These are phyloP conservation scores for Rhabdornis inornatus DNA, from an alignment of 2,113 vertebrate species.

Conservation along the genomic window DNA sequence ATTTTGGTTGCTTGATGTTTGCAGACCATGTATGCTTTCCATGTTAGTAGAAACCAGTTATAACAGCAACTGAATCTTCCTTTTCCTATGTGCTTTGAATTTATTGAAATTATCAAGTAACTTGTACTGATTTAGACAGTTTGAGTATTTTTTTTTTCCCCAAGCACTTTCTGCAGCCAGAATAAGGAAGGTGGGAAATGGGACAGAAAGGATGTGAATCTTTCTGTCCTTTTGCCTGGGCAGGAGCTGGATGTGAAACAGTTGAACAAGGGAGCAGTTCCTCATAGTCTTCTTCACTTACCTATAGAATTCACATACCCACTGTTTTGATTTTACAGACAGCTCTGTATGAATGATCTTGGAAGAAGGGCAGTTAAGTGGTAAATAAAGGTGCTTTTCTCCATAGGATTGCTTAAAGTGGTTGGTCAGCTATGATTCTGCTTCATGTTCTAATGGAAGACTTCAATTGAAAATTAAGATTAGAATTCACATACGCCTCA, in stretches of 20 bases:
- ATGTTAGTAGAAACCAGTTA: background rate
- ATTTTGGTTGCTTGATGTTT: background rate
- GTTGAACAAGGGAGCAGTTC: background rate
- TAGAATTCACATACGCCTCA: too few relatives aligned
- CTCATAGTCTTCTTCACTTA: background rate
- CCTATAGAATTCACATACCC: fast-evolving
- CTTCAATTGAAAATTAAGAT: too few relatives aligned
- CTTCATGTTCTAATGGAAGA: too few relatives aligned
- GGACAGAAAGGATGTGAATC: background rate
- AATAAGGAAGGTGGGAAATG: background rate
- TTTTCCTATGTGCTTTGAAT: background rate
- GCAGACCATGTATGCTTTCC: background rate
- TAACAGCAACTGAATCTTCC: background rate
- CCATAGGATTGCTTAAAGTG: too few relatives aligned
- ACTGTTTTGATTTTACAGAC: background rate
- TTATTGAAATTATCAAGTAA: background rate
- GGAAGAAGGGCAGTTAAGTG: too few relatives aligned
- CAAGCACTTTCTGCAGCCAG: background rate
- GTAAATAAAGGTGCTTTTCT: too few relatives aligned
- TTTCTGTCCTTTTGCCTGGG: background rate
- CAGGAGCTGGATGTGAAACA: background rate
- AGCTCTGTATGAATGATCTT: too few relatives aligned
- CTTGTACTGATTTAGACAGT: background rate
- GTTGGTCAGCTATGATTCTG: too few relatives aligned
- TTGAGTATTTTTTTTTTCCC: background rate